Base-by-base conservation (phyloP, 2,888 invertebrate genomes). In the Phaedon cochleariae region DNA sequence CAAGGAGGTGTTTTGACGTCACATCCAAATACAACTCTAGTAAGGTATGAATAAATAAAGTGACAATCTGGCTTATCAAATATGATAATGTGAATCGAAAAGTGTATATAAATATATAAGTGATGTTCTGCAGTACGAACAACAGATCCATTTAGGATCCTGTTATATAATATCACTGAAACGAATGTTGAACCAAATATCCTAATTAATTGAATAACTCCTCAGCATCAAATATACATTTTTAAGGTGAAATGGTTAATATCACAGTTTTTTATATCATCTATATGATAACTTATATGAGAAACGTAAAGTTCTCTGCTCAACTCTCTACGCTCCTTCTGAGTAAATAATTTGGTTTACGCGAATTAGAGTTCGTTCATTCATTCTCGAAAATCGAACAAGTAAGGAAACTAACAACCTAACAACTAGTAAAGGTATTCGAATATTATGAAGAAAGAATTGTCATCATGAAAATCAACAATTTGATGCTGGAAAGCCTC, bases 1-100 rank as follows among this genome's bases (percentile, higher is more conserved):
- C 66, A 66, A 66, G 66, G 66, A 62, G 45, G 55, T 62, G 53
- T 22, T 53, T 49, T 54, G 58, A 57, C 62, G 62, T 66, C 62
- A 59, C 45, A 57, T 29, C 51, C 41, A 58, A 59, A 63, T 41
- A 63, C 29, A 22, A 51, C 45, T 21, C 58, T 41, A 62, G 26
- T 15, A n/a, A 15, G 17, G n/a, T 9, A 6, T 29, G 58, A 58
- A 52, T 53, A 63, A 58, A 59, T 21, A 59, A 49, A 45, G 31
- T 48, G n/a, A n/a, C n/a, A n/a, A n/a, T n/a, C n/a, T n/a, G n/a
- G 41, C 41, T 41, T n/a, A 41, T 41, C 41, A 41, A 41, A 41
- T 15, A 15, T 15, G 41, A 41, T 41, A 41, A 41, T 34, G 4
- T 10, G 31, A 34, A 9, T 34, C 10, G 26, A 26, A 26, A n/a